phyloP scores from a whole-genome alignment of 30 jellyfish, hydroid and myxozoan species.

The Aurelia aurita complex sp. Pacific region DNA sequence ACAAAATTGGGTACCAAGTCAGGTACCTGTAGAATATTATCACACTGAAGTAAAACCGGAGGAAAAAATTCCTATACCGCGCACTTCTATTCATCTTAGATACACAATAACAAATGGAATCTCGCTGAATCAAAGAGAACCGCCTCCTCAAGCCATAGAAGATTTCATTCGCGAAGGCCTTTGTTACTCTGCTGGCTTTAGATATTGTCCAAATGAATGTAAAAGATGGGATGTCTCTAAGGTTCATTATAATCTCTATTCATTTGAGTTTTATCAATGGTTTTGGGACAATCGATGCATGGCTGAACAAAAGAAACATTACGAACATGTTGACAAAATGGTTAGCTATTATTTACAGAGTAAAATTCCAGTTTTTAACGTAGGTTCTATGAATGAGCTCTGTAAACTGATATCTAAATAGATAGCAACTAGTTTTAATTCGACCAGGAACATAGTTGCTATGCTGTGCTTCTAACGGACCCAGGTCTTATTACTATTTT shows the following conservation, averaged over 20 bases:
- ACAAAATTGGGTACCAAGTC: slow-evolving; percentile 32
- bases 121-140: slow-evolving; percentile 26
- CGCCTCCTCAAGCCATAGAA: slow-evolving; percentile 46
- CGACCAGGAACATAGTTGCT: no score
- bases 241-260: slow-evolving; percentile 39
- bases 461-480: no score
- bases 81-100: slow-evolving; percentile 54
- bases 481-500: no score
- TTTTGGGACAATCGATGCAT: slow-evolving; percentile 58
- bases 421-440: no score
- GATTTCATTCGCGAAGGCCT: slow-evolving; percentile 62
- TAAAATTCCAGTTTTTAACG: no score
- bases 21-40: slow-evolving; percentile 33
- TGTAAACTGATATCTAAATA: no score
- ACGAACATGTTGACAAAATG: slow-evolving; percentile 1
- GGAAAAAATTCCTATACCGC: slow-evolving; percentile 27
- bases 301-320: slow-evolving; percentile 48
- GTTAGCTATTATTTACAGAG: slow-evolving; percentile 2
- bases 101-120: slow-evolving; percentile 30
- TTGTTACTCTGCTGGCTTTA: slow-evolving; percentile 66
- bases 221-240: slow-evolving; percentile 19
- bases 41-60: slow-evolving; percentile 21
- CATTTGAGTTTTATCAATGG: slow-evolving; percentile 63
- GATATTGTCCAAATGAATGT: slow-evolving; percentile 58
- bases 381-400: no score